Evolutionary conservation across 1,140 invertebrate genomes (phyloP).

Genomic region (Drosophila takahashii): DNA sequence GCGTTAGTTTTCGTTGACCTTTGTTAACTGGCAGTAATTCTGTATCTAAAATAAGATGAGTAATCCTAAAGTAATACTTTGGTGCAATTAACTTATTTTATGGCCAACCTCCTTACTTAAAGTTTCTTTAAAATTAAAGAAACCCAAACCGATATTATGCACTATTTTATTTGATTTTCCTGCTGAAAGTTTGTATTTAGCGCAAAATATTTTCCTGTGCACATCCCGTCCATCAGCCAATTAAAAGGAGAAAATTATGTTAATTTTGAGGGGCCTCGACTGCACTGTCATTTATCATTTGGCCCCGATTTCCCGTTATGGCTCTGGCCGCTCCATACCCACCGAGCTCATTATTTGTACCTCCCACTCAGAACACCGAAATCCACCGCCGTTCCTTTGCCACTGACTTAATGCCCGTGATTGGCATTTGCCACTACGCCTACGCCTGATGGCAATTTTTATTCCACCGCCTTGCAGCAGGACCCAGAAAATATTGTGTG

Average conservation of each 20-base stretch:
- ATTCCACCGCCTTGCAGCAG: conserved; percentile 18
- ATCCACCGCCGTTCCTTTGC: conserved; percentile 20
- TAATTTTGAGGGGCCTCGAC: conserved; percentile 56
- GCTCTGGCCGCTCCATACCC: conserved; percentile 9
- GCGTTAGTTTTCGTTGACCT: too few species aligned
- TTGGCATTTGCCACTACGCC: conserved; percentile 50
- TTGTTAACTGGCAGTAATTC: too few species aligned
- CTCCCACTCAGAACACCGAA: not conserved
- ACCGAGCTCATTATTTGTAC: conserved; percentile 9
- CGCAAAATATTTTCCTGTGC: not conserved
- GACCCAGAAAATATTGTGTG: conserved; percentile 32
- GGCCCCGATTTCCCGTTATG: conserved; percentile 52
- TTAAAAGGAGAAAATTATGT: conserved; percentile 67
- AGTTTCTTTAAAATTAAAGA: too few species aligned
- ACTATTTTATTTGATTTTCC: too few species aligned
- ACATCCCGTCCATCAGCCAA: conserved; percentile 14
- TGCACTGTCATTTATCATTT: conserved; percentile 68
- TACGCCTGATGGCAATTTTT: conserved; percentile 42
- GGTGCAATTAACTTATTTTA: too few species aligned
- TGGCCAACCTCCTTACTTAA: too few species aligned
- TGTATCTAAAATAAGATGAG: too few species aligned
- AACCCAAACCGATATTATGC: too few species aligned
- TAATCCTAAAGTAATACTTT: too few species aligned
- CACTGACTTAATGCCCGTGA: conserved; percentile 36
- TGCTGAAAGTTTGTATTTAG: too few species aligned